Conservation (phyloP, 2,113 vertebrate species). For the Poeciliopsis occidentalis region DNA sequence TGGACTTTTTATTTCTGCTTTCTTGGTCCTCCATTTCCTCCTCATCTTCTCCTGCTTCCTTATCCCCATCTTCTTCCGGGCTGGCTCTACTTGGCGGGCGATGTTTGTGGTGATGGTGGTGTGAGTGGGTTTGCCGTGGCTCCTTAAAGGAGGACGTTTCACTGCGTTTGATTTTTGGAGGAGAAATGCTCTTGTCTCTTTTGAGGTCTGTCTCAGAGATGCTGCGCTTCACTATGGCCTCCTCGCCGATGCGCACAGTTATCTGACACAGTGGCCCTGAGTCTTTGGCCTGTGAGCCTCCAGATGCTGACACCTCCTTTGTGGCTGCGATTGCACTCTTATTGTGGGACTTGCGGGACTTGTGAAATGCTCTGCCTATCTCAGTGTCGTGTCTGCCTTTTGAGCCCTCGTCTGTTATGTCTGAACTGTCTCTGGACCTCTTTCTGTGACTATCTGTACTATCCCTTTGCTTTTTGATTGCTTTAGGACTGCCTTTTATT, state of each 20-base stretch:
- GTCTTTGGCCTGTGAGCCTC: conserved; percentile 76
- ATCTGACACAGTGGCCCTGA: conserved; percentile 89
- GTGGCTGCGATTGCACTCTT: conserved; percentile 81
- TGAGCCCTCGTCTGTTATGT: conserved; percentile 54
- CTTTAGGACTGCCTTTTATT: conserved; percentile 71
- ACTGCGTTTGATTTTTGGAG: conserved; percentile 70
- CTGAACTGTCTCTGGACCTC: conserved; percentile 69
- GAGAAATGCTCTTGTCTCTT: conserved; percentile 79
- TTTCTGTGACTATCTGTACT: conserved; percentile 65
- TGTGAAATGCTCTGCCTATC: conserved; percentile 64
- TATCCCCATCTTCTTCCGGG: conserved; percentile 54
- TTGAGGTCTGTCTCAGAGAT: conserved; percentile 90
- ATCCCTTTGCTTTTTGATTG: conserved; percentile 76
- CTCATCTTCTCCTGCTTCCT: conserved; percentile 44
- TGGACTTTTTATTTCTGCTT: conserved; percentile 59
- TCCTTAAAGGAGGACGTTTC: conserved; percentile 70
- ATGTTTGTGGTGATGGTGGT: conserved; percentile 78
- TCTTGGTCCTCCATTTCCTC: conserved; percentile 51
- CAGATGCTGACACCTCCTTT: conserved; percentile 79
- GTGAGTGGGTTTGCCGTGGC: conserved; percentile 71
- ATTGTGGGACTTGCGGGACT: conserved; percentile 73
- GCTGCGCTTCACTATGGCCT: conserved; percentile 90
- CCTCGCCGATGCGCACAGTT: conserved; percentile 92
- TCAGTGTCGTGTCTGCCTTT: conserved; percentile 64
- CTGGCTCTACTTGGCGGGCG: conserved; percentile 66